These are phyloP conservation scores for Ciconia boyciana DNA, from an alignment of 2,113 vertebrate species.

Conservation along the genomic window DNA sequence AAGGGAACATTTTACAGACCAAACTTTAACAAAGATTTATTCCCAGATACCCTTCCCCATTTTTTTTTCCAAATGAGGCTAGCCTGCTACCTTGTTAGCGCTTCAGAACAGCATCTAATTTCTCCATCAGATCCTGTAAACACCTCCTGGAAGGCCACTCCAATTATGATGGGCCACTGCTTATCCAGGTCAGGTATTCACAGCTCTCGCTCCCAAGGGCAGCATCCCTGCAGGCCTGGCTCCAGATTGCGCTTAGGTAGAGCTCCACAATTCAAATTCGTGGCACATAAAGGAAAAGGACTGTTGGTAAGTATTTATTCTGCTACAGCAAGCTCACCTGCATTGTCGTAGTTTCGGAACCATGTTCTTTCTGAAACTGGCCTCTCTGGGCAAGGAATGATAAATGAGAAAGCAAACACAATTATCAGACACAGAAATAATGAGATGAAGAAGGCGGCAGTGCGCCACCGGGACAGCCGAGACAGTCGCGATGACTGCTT, in stretches of 20 bases:
- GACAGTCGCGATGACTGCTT: constrained; percentile 56
- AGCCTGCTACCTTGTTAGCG: neutral
- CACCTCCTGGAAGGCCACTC: constrained; percentile 34
- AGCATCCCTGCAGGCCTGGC: neutral
- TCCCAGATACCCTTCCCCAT: neutral
- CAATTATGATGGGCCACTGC: constrained; percentile 32
- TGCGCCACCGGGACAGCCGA: constrained; percentile 82
- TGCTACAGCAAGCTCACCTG: constrained; percentile 71
- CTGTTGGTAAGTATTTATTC: neutral
- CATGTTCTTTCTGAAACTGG: constrained; percentile 76
- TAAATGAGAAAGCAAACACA: constrained; percentile 91
- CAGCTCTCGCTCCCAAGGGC: neutral
- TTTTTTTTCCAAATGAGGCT: neutral
- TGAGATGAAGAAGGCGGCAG: constrained; percentile 83
- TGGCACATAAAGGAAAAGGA: neutral
- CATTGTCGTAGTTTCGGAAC: constrained; percentile 70
- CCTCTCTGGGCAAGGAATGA: constrained; percentile 90
- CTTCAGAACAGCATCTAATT: constrained; percentile 14
- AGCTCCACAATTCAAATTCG: neutral
- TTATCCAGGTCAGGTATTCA: constrained; percentile 44
- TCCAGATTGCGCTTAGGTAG: neutral
- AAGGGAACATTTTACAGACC: neutral
- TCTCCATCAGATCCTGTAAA: neutral
- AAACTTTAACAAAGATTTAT: neutral
- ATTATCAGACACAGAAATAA: constrained; percentile 85